A percentile compares a stretch with the other conserved stretches of the same genome.
These are phyloP conservation scores for Julus scandinavius DNA, from an alignment of 2,888 invertebrate species.

Conservation along the genomic window DNA sequence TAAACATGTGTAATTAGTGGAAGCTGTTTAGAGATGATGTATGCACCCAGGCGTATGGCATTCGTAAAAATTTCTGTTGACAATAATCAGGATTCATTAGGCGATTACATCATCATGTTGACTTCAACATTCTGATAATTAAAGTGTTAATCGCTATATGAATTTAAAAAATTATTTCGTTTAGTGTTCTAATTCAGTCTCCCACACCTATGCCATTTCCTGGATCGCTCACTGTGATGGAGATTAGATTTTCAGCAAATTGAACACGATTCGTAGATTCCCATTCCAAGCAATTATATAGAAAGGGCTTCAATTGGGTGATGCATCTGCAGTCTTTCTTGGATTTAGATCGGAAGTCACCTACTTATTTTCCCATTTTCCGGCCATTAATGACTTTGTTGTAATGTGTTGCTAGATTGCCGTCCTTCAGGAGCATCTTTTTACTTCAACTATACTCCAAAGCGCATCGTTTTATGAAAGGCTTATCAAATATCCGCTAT, in stretches of 20 bases:
- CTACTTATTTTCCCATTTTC: constrained; percentile 12
- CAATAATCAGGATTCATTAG: too few species aligned
- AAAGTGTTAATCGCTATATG: not conserved
- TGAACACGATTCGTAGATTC: not conserved
- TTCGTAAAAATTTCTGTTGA: too few species aligned
- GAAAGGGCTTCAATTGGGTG: not conserved
- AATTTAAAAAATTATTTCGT: not conserved
- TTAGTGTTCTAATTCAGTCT: not conserved
- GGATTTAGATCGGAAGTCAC: constrained; percentile 28
- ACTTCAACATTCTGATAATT: not conserved
- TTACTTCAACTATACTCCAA: not conserved
- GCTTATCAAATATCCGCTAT: not conserved
- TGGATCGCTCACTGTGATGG: not conserved
- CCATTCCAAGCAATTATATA: not conserved
- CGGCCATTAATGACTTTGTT: constrained; percentile 36
- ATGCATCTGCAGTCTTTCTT: not conserved
- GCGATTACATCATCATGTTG: not conserved
- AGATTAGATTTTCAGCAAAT: not conserved
- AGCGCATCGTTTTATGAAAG: too few species aligned
- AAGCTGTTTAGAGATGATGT: too few species aligned
- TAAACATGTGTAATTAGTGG: too few species aligned
- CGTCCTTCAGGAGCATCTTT: not conserved
- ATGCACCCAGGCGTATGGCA: too few species aligned
- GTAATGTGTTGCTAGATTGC: not conserved
- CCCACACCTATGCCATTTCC: not conserved